Evolutionary conservation across 2,797 vertebrate genomes (phyloP).

Genomic region (Lagodon rhomboides): DNA sequence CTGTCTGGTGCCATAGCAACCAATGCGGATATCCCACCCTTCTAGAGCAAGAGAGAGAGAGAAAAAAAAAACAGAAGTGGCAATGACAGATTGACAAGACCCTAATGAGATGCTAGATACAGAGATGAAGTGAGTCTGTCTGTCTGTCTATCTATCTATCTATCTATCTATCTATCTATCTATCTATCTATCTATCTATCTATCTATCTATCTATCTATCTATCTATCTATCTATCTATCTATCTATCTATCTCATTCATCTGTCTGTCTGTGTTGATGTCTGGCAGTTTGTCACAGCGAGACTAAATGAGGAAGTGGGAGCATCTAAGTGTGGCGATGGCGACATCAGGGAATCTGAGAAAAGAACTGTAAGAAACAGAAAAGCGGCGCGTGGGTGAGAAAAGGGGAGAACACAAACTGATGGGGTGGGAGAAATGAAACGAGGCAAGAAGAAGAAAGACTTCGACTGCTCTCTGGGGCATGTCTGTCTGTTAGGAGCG

Average conservation of each 20-base stretch:
- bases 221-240: conserved; percentile 19
- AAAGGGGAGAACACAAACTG: conserved; percentile 37
- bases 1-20: conserved; percentile 97
- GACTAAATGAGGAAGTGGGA: conserved; percentile 56
- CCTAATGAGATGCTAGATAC: conserved; percentile 70
- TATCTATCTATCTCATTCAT: conserved; percentile 15
- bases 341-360: conserved; percentile 32
- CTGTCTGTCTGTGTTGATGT: conserved; percentile 15
- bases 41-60: conserved; percentile 71
- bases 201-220: conserved; percentile 31
- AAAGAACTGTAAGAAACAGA: conserved; percentile 37
- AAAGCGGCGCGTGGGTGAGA: conserved; percentile 27
- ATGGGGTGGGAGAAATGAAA: conserved; percentile 64
- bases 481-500: conserved; percentile 63
- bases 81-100: conserved; percentile 77
- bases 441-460: conserved; percentile 49
- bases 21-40: conserved; percentile 92
- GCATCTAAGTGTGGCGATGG: conserved; percentile 46
- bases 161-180: conserved; percentile 33
- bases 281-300: conserved; percentile 39
- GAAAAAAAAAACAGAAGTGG: conserved; percentile 75
- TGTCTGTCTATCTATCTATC: conserved; percentile 17
- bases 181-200: conserved; percentile 22
- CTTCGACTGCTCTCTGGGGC: conserved; percentile 58
- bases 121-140: conserved; percentile 32